Evolutionary conservation across 1,140 invertebrate genomes (phyloP).

Genomic region (Drosophila parvula): DNA sequence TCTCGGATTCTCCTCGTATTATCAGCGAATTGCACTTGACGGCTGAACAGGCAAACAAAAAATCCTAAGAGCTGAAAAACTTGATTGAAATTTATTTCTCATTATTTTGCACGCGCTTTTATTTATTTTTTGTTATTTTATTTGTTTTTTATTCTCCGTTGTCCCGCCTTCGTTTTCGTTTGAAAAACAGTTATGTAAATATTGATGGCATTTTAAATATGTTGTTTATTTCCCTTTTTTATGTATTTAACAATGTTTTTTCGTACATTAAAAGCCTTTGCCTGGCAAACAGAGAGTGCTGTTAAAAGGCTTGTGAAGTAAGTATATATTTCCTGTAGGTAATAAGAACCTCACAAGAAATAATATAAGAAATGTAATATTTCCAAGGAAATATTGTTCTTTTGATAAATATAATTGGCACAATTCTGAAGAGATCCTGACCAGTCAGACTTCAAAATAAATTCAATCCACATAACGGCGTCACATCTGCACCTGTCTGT

Average conservation of each 20-base stretch:
- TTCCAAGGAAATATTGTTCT: neutral
- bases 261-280: neutral
- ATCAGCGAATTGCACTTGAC: slow-evolving; percentile 40
- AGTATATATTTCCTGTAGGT: slow-evolving; percentile 19
- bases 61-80: slow-evolving; percentile 7
- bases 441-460: no score
- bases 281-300: neutral
- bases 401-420: neutral
- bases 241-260: neutral
- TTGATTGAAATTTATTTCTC: slow-evolving; percentile 28
- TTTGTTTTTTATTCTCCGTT: neutral
- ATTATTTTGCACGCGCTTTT: slow-evolving; percentile 9
- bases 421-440: no score
- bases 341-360: neutral
- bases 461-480: neutral
- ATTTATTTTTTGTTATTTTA: neutral
- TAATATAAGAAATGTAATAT: neutral
- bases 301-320: neutral
- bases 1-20: slow-evolving; percentile 5
- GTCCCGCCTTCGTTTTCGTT: slow-evolving; percentile 45
- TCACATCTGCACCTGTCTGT: neutral
- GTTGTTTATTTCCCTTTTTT: neutral
- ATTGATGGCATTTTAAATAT: slow-evolving; percentile 20
- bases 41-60: slow-evolving; percentile 11
- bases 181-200: slow-evolving; percentile 45